Evolutionary conservation across 2,888 invertebrate species (phyloP).

Genomic region (Platerodrilus igneus): DNA sequence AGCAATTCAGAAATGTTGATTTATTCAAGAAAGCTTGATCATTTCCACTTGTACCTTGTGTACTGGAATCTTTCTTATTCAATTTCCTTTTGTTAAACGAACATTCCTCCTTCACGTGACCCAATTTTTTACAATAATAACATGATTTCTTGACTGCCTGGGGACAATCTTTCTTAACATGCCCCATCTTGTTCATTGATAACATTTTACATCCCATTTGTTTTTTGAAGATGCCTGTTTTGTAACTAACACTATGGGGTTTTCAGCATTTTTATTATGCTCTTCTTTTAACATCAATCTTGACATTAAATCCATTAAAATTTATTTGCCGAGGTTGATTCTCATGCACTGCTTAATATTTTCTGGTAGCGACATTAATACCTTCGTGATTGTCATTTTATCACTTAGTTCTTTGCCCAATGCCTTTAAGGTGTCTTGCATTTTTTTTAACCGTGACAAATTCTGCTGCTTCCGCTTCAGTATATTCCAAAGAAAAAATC

Average conservation of each 20-base stretch:
- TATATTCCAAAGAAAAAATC: slow-evolving; percentile 17
- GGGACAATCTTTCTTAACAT: slow-evolving; percentile 24
- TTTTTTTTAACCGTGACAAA: too few species aligned
- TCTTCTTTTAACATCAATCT: slow-evolving; percentile 26
- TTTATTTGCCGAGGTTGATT: slow-evolving; percentile 27
- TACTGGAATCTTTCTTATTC: too few species aligned
- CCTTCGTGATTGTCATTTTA: too few species aligned
- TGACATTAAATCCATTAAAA: slow-evolving; percentile 23
- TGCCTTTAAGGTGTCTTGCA: too few species aligned
- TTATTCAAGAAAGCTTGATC: too few species aligned
- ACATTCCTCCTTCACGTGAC: slow-evolving; percentile 7
- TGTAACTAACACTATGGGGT: background rate
- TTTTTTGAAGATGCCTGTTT: too few species aligned
- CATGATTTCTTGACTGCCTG: slow-evolving; percentile 11
- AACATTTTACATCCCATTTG: slow-evolving; percentile 24
- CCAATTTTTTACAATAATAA: slow-evolving; percentile 9
- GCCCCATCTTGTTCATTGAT: slow-evolving; percentile 19
- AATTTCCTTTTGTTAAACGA: slow-evolving; percentile 3
- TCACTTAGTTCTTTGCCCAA: too few species aligned
- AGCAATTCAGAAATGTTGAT: too few species aligned
- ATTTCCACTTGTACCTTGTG: too few species aligned
- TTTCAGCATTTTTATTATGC: slow-evolving; percentile 13
- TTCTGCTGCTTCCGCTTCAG: too few species aligned
- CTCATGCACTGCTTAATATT: too few species aligned
- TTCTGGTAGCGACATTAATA: too few species aligned